A percentile compares a stretch with the other conserved stretches of the same genome.
Evolutionary conservation across 2,113 vertebrate species (phyloP).

Genomic region (Haplochromis burtoni): DNA sequence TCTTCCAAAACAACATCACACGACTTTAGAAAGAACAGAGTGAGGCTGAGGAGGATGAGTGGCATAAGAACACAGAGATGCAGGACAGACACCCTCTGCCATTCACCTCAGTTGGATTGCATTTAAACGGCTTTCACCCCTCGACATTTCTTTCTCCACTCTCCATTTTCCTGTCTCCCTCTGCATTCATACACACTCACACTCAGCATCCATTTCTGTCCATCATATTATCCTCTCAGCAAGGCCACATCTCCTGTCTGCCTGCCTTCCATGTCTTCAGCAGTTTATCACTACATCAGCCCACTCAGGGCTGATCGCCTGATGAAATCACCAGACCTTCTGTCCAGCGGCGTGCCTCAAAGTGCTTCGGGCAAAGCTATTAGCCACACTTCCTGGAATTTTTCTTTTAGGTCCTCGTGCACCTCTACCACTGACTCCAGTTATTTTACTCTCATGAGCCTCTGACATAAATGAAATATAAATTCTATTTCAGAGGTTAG

Average conservation of each 20-base stretch:
- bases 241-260: neutral
- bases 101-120: neutral
- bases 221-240: neutral
- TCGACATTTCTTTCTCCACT: neutral
- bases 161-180: neutral
- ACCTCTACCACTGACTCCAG: neutral
- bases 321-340: slow-evolving; percentile 5
- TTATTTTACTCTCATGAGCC: neutral
- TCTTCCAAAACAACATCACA: neutral
- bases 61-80: neutral
- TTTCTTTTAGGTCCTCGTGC: neutral
- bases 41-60: neutral
- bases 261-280: neutral
- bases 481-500: neutral
- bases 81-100: neutral
- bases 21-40: neutral
- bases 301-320: neutral
- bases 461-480: neutral
- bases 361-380: neutral
- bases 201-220: neutral
- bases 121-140: neutral
- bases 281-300: neutral
- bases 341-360: neutral
- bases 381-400: neutral
- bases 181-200: neutral